Conservation (phyloP, 1,140 invertebrate species). For the Lepidostoma basale region DNA sequence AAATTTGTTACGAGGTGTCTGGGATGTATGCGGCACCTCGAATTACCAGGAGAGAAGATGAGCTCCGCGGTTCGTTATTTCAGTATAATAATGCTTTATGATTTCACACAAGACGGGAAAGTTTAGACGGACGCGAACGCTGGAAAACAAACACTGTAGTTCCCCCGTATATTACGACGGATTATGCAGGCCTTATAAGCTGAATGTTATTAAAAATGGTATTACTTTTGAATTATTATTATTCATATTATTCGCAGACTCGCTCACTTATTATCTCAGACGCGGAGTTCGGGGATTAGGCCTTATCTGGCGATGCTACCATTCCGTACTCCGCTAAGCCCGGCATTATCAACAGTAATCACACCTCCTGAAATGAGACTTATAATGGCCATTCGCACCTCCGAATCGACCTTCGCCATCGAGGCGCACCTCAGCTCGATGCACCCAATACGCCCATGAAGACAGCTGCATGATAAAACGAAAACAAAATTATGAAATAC, state of each 20-base stretch:
- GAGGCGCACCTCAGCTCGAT: background rate
- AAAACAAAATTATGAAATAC: no score
- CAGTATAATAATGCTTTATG: conserved; percentile 46
- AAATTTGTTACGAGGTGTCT: conserved; percentile 45
- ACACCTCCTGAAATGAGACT: conserved; percentile 32
- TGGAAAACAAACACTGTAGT: background rate
- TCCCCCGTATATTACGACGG: conserved; percentile 9
- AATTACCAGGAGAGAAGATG: conserved; percentile 29
- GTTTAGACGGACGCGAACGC: background rate
- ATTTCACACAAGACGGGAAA: conserved; percentile 17
- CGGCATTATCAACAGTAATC: conserved; percentile 32
- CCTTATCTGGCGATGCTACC: conserved; percentile 28
- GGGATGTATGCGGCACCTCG: conserved; percentile 35
- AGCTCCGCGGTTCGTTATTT: conserved; percentile 43
- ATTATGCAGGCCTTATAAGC: conserved; percentile 17
- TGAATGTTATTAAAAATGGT: conserved; percentile 33
- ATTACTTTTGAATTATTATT: conserved; percentile 35
- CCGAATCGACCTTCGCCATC: conserved; percentile 5
- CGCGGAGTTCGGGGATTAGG: conserved; percentile 21
- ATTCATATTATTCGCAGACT: conserved; percentile 24
- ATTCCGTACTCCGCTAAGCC: conserved; percentile 27
- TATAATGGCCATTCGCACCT: conserved; percentile 23
- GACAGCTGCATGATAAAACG: no score
- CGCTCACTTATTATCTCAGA: conserved; percentile 19
- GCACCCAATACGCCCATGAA: no score